Evolutionary conservation across 1,140 invertebrate species (phyloP).

Genomic region (Heterodera carotae): DNA sequence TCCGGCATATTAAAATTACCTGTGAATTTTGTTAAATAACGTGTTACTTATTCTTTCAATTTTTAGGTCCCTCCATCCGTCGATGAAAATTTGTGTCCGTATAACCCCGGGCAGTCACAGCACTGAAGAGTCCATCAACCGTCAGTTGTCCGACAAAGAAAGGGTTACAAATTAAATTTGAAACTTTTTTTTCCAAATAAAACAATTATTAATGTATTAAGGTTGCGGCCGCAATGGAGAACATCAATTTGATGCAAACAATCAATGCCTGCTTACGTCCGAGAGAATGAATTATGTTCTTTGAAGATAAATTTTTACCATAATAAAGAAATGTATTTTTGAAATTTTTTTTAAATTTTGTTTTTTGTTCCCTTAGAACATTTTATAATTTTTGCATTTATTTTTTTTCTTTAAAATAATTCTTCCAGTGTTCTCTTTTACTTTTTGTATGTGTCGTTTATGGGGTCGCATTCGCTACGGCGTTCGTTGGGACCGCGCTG

Average conservation of each 20-base stretch:
- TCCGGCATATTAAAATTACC: too few relatives aligned
- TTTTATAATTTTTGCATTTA: not conserved
- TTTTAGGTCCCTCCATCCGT: slow-evolving; percentile 35
- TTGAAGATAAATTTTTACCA: slow-evolving; percentile 10
- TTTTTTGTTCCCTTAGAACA: not conserved
- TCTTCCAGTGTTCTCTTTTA: not conserved
- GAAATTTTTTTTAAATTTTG: not conserved
- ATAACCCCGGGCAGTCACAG: slow-evolving; percentile 89
- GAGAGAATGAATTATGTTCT: slow-evolving; percentile 35
- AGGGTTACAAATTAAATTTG: slow-evolving; percentile 68
- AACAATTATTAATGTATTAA: not conserved
- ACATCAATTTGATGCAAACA: slow-evolving; percentile 83
- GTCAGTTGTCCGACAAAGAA: slow-evolving; percentile 96
- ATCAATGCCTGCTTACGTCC: slow-evolving; percentile 82
- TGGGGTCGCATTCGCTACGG: slow-evolving; percentile 60
- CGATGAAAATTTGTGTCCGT: slow-evolving; percentile 81
- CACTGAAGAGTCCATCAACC: slow-evolving; percentile 88
- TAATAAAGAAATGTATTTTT: slow-evolving; percentile 24
- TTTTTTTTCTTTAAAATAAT: slow-evolving; percentile 1
- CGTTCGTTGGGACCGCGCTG: slow-evolving; percentile 53
- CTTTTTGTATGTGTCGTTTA: slow-evolving; percentile 52
- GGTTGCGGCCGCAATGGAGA: slow-evolving; percentile 90
- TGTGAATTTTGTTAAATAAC: slow-evolving; percentile 22
- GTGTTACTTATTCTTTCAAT: not conserved
- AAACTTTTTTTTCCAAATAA: not conserved